A percentile compares a stretch with the other conserved stretches of the same genome.
Evolutionary conservation across 2,797 vertebrate genomes (phyloP).

Genomic region (Hemibagrus guttatus): DNA sequence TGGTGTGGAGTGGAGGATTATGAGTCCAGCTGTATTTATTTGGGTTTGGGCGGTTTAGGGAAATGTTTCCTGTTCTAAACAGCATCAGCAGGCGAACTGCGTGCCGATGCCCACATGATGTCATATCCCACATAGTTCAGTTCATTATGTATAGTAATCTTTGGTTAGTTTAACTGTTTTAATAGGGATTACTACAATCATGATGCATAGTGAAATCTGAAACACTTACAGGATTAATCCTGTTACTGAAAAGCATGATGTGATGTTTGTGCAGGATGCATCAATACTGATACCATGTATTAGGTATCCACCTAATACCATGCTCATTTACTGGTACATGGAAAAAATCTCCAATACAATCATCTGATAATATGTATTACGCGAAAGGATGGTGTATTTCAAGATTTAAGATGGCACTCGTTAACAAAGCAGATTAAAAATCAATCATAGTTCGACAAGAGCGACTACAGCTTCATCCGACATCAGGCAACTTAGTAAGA

Average conservation of each 20-base stretch:
- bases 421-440: neutral
- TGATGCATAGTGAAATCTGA: slow-evolving; percentile 2
- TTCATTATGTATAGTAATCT: neutral
- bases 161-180: neutral
- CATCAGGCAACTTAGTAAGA: neutral
- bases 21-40: slow-evolving; percentile 16
- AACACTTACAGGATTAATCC: neutral
- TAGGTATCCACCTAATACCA: neutral
- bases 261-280: neutral
- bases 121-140: neutral
- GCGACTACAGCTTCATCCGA: neutral
- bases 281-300: neutral
- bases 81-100: neutral
- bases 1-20: neutral
- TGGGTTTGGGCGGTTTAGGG: neutral
- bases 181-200: neutral
- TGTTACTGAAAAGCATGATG: neutral
- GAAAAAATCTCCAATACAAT: neutral
- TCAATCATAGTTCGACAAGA: too few species aligned
- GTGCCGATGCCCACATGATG: neutral
- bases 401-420: neutral
- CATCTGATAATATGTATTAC: neutral
- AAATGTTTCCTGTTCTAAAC: neutral
- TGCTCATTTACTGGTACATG: neutral
- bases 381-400: neutral